Evolutionary conservation across 2,113 vertebrate genomes (phyloP).

Genomic region (Xyliphius kryptos): DNA sequence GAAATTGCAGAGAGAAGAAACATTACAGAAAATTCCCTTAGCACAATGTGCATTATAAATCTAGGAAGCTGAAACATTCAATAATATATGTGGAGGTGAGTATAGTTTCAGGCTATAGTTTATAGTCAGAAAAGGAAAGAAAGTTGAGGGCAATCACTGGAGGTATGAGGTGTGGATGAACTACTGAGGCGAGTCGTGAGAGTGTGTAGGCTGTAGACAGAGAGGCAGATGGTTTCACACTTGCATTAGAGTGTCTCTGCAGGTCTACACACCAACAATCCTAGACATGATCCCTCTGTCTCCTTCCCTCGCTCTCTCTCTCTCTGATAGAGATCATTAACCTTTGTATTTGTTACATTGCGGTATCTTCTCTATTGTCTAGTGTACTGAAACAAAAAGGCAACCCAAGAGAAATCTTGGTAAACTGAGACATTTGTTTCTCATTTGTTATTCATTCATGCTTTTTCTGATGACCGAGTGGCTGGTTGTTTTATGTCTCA

Average conservation of each 20-base stretch:
- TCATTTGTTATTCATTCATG: no score
- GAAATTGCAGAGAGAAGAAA: no score
- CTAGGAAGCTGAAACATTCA: no score
- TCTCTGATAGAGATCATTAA: not conserved
- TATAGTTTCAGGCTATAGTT: not conserved
- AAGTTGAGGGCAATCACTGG: not conserved
- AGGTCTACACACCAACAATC: not conserved
- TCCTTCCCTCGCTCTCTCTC: no score
- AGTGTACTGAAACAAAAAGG: not conserved
- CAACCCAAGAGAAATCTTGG: no score
- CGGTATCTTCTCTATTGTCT: not conserved
- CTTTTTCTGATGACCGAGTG: no score
- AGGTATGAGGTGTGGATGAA: not conserved
- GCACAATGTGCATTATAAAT: no score
- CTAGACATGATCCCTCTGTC: not conserved
- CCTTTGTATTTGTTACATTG: not conserved
- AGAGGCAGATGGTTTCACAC: conserved; percentile 9
- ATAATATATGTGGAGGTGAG: no score
- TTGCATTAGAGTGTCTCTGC: not conserved
- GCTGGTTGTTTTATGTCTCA: no score
- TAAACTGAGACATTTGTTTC: no score
- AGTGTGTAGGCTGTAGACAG: conserved; percentile 6
- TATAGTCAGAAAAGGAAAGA: conserved; percentile 4
- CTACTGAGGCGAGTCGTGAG: not conserved
- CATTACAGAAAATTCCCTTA: no score